Conservation (phyloP, 2,113 vertebrate species). For the Pionites leucogaster region DNA sequence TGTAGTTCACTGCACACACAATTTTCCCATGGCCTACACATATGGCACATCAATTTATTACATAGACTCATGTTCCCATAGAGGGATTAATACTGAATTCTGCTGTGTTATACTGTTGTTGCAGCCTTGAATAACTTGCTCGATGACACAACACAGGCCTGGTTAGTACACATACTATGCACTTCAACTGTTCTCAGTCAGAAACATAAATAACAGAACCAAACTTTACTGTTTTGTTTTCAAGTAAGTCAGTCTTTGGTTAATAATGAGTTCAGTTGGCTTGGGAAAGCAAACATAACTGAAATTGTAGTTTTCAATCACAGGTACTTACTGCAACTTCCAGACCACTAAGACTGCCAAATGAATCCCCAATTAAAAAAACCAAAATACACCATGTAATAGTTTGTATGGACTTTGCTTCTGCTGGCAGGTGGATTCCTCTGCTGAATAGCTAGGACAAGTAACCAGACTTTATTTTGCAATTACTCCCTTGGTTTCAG, state of each 20-base stretch:
- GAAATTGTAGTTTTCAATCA: background rate
- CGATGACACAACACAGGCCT: background rate
- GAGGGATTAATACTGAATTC: slow-evolving; percentile 24
- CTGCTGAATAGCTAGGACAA: background rate
- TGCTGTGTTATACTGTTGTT: background rate
- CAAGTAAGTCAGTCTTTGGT: slow-evolving; percentile 58
- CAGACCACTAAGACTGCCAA: background rate
- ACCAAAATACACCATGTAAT: background rate
- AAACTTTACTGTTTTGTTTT: slow-evolving; percentile 17
- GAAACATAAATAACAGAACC: slow-evolving; percentile 26
- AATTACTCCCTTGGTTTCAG: background rate
- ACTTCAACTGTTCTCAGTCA: background rate
- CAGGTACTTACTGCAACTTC: slow-evolving; percentile 6
- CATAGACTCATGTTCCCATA: background rate
- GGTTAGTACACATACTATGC: background rate
- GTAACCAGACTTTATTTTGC: background rate
- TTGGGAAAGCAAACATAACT: background rate
- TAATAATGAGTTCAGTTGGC: slow-evolving; percentile 16
- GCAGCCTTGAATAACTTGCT: background rate
- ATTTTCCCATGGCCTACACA: slow-evolving; percentile 48
- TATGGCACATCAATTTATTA: slow-evolving; percentile 24
- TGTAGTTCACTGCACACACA: slow-evolving; percentile 28
- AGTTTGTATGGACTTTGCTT: background rate
- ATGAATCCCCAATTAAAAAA: background rate
- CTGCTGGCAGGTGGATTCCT: background rate